These are phyloP conservation scores for Anas bahamensis DNA, from an alignment of 2,797 vertebrate species.

Conservation along the genomic window DNA sequence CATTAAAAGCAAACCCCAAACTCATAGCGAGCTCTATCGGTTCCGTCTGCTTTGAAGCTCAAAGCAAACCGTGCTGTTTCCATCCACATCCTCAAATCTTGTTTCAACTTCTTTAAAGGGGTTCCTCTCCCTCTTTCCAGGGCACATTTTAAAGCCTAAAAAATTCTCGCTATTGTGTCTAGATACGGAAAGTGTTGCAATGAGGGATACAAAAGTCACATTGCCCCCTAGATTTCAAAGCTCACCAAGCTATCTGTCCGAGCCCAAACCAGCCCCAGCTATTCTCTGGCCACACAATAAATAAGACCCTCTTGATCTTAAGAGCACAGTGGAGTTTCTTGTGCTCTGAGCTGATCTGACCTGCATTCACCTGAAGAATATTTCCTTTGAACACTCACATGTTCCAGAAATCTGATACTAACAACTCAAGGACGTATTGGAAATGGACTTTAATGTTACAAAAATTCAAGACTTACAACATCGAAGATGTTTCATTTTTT, in stretches of 20 bases:
- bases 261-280: neutral
- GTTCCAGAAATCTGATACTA: conserved; percentile 4
- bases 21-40: neutral
- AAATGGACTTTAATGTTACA: neutral
- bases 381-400: neutral
- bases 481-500: neutral
- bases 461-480: neutral
- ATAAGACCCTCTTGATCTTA: neutral
- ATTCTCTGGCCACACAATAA: neutral
- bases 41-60: neutral
- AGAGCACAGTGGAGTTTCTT: neutral
- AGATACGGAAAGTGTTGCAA: neutral
- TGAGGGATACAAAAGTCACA: neutral
- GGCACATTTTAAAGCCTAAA: neutral
- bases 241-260: neutral
- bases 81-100: neutral
- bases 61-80: neutral
- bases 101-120: neutral
- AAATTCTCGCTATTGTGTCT: neutral
- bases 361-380: neutral
- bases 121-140: neutral
- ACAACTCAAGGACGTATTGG: neutral
- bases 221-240: neutral
- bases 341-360: neutral
- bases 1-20: neutral